Percentiles rank a stretch among this genome's conserved stretches.
Conservation (phyloP, 2,797 vertebrate genomes). For the Sebastes hubbsi region DNA sequence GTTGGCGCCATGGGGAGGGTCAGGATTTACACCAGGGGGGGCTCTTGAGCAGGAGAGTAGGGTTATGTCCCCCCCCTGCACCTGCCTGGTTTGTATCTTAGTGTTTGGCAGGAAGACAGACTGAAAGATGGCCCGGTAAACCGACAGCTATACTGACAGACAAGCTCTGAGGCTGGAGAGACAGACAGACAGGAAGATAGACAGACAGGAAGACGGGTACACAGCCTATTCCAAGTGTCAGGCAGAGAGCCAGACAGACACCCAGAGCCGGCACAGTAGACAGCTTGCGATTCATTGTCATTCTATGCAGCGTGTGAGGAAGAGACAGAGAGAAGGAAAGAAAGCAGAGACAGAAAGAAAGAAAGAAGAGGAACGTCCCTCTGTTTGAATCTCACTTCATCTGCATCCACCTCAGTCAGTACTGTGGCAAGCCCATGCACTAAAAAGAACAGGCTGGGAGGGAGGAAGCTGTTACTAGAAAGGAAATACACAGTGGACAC, state of each 20-base stretch:
- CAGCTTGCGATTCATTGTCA: constrained; percentile 64
- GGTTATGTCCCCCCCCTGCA: constrained; percentile 54
- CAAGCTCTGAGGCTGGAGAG: constrained; percentile 44
- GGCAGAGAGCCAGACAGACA: constrained; percentile 64
- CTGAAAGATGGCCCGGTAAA: constrained; percentile 55
- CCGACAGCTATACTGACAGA: constrained; percentile 54
- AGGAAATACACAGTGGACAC: constrained; percentile 57
- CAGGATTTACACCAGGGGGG: constrained; percentile 64
- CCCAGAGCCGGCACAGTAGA: constrained; percentile 51
- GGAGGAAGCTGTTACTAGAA: constrained; percentile 51
- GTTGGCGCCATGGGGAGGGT: constrained; percentile 58
- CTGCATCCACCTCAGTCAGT: constrained; percentile 47
- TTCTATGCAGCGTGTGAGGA: constrained; percentile 55
- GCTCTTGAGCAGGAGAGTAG: constrained; percentile 59
- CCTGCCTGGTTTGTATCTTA: constrained; percentile 37
- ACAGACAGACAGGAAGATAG: constrained; percentile 36
- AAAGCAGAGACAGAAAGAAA: constrained; percentile 4
- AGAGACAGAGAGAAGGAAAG: constrained; percentile 40
- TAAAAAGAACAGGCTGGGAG: constrained; percentile 32
- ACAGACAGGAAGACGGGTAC: constrained; percentile 42
- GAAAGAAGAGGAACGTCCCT: constrained; percentile 34
- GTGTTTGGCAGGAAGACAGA: constrained; percentile 52
- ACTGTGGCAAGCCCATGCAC: constrained; percentile 37
- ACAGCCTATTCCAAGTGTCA: constrained; percentile 57
- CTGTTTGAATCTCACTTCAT: constrained; percentile 50